Evolutionary conservation across 2,113 vertebrate species (phyloP).

Genomic region (Isurus oxyrinchus): DNA sequence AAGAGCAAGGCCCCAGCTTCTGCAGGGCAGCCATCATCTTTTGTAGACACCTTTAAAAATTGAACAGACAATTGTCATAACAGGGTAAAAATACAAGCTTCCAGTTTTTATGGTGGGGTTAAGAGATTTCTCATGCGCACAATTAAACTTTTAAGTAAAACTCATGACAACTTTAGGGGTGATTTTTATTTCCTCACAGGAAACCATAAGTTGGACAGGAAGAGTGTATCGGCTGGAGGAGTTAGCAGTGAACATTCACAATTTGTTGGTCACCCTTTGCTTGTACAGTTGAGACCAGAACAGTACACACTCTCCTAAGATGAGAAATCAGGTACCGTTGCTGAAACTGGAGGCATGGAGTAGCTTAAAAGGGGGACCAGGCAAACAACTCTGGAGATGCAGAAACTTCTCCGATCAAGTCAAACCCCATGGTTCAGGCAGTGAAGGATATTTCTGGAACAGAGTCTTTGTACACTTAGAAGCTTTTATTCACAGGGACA

Average conservation of each 20-base stretch:
- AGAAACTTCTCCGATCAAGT: too few species aligned
- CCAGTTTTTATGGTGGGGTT: not conserved
- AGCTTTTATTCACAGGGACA: too few species aligned
- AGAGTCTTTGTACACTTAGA: too few species aligned
- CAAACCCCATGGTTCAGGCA: too few species aligned
- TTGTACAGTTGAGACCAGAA: not conserved
- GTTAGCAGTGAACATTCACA: not conserved
- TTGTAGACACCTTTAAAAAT: constrained; percentile 36
- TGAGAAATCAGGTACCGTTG: too few species aligned
- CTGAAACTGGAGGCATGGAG: too few species aligned
- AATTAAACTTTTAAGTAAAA: not conserved
- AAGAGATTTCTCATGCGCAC: not conserved
- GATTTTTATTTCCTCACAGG: not conserved
- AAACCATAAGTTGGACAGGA: not conserved
- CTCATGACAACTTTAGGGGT: not conserved
- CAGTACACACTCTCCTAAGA: not conserved
- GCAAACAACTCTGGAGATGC: too few species aligned
- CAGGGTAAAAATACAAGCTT: not conserved
- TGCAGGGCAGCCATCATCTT: constrained; percentile 58
- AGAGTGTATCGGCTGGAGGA: not conserved
- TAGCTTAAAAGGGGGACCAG: too few species aligned
- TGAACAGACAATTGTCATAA: constrained; percentile 27
- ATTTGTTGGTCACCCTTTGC: not conserved
- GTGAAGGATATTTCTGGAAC: too few species aligned
- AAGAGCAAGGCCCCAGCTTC: constrained; percentile 49